These are phyloP conservation scores for Drosophila biarmipes DNA, from an alignment of 1,140 invertebrate species.

Conservation along the genomic window DNA sequence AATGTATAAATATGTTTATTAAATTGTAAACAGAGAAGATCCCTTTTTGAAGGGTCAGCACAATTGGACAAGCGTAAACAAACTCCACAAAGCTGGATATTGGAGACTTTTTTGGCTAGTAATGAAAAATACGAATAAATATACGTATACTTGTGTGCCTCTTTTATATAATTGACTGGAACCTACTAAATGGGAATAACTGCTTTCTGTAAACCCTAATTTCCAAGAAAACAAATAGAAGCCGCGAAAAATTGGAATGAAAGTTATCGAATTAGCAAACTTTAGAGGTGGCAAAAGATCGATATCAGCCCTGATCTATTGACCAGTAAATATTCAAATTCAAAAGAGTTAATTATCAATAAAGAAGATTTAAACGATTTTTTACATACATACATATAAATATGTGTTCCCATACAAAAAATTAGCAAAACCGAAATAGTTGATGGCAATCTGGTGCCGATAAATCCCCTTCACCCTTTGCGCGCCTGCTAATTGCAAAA, in stretches of 20 bases:
- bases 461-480: conserved; percentile 26
- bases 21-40: conserved; percentile 9
- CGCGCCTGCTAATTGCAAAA: conserved; percentile 56
- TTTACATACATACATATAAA: not conserved
- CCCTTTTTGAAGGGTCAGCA: conserved; percentile 6
- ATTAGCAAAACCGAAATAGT: conserved; percentile 33
- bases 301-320: not conserved
- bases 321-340: not conserved
- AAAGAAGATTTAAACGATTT: no score
- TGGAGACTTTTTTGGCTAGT: not conserved
- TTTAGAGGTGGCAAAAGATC: not conserved
- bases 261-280: not conserved
- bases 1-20: not conserved
- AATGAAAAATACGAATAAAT: not conserved
- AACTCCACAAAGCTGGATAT: not conserved
- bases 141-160: not conserved
- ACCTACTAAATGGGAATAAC: not conserved
- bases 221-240: no score
- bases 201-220: no score
- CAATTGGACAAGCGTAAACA: conserved; percentile 5
- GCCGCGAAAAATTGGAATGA: not conserved
- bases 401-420: not conserved
- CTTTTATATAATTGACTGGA: not conserved
- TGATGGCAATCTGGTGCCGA: conserved; percentile 30
- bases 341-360: not conserved